phyloP scores from a whole-genome alignment of 2,888 invertebrate species.

The Agelastica alni region DNA sequence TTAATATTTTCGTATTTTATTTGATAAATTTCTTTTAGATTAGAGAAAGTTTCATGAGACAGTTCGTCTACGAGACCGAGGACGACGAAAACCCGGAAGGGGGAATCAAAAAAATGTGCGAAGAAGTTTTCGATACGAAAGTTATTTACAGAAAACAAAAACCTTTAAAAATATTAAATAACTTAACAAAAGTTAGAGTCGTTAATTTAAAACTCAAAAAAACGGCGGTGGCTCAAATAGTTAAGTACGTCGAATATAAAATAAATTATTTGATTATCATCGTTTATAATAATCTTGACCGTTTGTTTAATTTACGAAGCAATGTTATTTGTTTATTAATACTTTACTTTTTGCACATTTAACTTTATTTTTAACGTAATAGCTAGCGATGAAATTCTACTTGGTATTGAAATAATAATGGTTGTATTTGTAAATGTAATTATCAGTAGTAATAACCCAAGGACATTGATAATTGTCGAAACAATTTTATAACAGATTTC shows the following conservation, averaged over 20 bases:
- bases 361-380: no score
- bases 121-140: constrained; percentile 72
- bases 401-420: no score
- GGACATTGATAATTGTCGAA: no score
- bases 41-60: constrained; percentile 97
- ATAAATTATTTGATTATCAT: background rate
- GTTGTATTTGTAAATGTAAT: no score
- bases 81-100: constrained; percentile 74
- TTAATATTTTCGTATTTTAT: constrained; percentile 1
- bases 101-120: constrained; percentile 59
- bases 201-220: constrained; percentile 79
- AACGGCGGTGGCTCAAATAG: constrained; percentile 83
- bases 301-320: no score
- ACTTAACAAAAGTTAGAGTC: constrained; percentile 80
- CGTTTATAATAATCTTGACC: no score
- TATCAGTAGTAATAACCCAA: no score
- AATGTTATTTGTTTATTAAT: background rate
- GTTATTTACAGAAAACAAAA: constrained; percentile 82
- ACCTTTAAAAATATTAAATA: constrained; percentile 78
- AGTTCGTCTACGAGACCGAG: constrained; percentile 90
- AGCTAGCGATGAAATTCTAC: no score
- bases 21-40: constrained; percentile 61
- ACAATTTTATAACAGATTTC: no score
- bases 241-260: constrained; percentile 83
- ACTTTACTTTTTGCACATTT: no score